These are phyloP conservation scores for Agapornis canus DNA, from an alignment of 2,797 vertebrate genomes.

Conservation along the genomic window DNA sequence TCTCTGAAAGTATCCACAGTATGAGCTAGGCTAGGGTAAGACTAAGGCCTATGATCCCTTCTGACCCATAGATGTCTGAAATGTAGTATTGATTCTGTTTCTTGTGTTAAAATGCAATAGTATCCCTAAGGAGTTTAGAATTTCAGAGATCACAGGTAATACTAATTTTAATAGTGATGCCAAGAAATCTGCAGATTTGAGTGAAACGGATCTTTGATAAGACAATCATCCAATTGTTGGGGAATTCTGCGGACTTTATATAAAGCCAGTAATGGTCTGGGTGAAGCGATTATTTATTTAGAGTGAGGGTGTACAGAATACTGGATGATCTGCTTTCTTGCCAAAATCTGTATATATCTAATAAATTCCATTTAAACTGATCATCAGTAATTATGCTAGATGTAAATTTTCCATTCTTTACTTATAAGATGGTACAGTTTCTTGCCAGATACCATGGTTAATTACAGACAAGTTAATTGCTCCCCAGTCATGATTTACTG, in stretches of 20 bases:
- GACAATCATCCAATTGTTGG: rapidly evolving
- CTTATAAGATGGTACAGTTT: background rate
- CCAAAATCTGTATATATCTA: background rate
- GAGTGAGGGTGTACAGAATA: background rate
- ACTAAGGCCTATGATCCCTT: background rate
- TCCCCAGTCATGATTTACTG: conserved; percentile 26
- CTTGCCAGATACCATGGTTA: conserved; percentile 8
- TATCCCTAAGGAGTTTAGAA: background rate
- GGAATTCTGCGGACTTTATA: background rate
- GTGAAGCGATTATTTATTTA: background rate
- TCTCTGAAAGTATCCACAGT: background rate
- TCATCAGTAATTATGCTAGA: conserved; percentile 8
- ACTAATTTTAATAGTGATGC: background rate
- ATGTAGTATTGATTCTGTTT: background rate
- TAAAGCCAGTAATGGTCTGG: background rate
- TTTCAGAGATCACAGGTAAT: background rate
- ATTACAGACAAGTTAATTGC: conserved; percentile 41
- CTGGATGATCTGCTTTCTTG: background rate
- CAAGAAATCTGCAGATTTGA: background rate
- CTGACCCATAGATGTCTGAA: background rate
- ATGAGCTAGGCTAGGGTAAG: background rate
- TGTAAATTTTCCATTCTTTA: background rate
- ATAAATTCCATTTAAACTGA: background rate
- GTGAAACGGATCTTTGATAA: background rate
- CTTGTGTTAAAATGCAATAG: background rate